Base-by-base conservation (phyloP, 92 coral and sea anemone genomes). In the Hydrozoanthus gracilis region DNA sequence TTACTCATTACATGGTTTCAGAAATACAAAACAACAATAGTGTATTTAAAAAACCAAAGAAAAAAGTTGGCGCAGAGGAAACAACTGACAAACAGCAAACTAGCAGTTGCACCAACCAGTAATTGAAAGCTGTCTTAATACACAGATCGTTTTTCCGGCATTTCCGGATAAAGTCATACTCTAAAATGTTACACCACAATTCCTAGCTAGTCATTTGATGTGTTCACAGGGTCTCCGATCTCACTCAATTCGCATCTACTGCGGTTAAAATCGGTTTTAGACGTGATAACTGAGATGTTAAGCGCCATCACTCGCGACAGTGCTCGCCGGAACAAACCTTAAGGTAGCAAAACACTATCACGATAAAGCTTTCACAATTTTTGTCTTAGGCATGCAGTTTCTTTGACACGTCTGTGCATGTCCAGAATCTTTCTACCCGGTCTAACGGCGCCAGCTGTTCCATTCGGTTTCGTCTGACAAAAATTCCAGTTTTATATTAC, bases 161-260 rank as follows among this genome's bases (percentile, higher is more conserved):
- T 87, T 88, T 91, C 91, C 93, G 91, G 93, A 88, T 76, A 83
- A 79, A 83, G 89, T 77, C 91, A 91, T 71, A 61, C 64, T 67
- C 79, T 67, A 88, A 70, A 88, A 91, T 64, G 60, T 45, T 80
- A 65, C 85, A 48, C 75, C 61, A 80, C 10, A 77, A 76, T 16
- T 66, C 51, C 85, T 70, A 66, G 73, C 72, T 13, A 80, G 73
- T 12, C 61, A 80, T 12, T 80, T 48, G 61, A 13, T 13, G 66
- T 56, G 83, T n/a, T 15, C 27, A 50, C 5, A 64, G 35, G 20
- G 61, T 11, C 67, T 60, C 55, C 12, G 46, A 65, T n/a, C 85
- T 65, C 75, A 11, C 16, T 18, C 72, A 65, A 54, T 67, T 65
- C 61, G 48, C 74, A 9, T 54, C n/a, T 66, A 80, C 52, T 64